These are phyloP conservation scores for Diacarnus erythraeanus DNA, from an alignment of 37 sponge, comb jelly and placozoan species.

Conservation along the genomic window DNA sequence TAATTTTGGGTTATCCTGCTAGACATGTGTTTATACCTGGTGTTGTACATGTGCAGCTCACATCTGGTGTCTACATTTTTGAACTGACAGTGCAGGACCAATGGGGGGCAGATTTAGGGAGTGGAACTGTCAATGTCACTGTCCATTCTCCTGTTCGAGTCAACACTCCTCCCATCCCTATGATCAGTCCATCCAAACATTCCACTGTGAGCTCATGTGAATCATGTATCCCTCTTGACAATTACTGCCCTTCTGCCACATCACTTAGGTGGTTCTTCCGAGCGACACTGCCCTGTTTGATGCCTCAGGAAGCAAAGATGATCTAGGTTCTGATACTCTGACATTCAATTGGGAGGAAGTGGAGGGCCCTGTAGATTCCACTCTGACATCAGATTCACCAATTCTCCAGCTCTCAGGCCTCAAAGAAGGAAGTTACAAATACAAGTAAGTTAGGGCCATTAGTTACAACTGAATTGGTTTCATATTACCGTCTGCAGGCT, in stretches of 20 bases:
- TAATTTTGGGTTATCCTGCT: not conserved
- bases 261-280: not conserved
- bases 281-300: slow-evolving; percentile 5
- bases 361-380: slow-evolving; percentile 30
- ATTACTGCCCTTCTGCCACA: no score
- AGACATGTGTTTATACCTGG: not conserved
- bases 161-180: slow-evolving; percentile 8
- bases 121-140: slow-evolving; percentile 31
- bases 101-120: slow-evolving; percentile 7
- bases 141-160: slow-evolving; percentile 22
- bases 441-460: slow-evolving; percentile 42
- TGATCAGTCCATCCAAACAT: slow-evolving; percentile 23
- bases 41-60: slow-evolving; percentile 25
- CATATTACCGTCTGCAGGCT: slow-evolving; percentile 57
- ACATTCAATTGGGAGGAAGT: slow-evolving; percentile 57
- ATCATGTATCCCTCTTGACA: no score
- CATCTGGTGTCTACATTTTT: slow-evolving; percentile 42
- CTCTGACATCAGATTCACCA: not conserved
- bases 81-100: slow-evolving; percentile 9
- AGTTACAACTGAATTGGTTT: no score
- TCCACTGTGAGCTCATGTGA: no score
- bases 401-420: slow-evolving; percentile 26
- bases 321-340: slow-evolving; percentile 19
- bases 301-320: slow-evolving; percentile 44
- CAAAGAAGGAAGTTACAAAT: slow-evolving; percentile 39